Percentiles rank a stretch among this genome's conserved stretches.
These are phyloP conservation scores for Ispidina picta DNA, from an alignment of 2,797 vertebrate species.

Conservation along the genomic window DNA sequence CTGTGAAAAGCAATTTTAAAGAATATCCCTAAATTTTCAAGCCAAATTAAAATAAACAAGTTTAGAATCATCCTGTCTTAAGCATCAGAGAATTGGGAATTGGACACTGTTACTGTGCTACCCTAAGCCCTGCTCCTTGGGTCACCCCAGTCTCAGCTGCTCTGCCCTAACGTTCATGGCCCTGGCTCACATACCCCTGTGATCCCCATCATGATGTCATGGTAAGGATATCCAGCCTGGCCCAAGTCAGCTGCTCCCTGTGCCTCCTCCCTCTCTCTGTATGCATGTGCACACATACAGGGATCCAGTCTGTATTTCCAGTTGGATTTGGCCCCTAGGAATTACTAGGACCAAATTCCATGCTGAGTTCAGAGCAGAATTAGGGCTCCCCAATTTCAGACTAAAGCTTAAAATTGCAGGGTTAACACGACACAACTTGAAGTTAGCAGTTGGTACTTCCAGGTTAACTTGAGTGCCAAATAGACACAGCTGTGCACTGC, in stretches of 20 bases:
- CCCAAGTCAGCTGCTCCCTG: background rate
- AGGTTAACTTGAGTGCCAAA: background rate
- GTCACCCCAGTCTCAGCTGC: background rate
- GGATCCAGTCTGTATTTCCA: background rate
- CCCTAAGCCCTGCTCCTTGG: background rate
- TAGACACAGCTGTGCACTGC: background rate
- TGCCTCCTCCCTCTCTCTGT: background rate
- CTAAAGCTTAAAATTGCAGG: background rate
- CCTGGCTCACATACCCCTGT: background rate
- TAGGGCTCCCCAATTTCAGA: background rate
- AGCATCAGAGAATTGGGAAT: background rate
- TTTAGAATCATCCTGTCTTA: background rate
- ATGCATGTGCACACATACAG: background rate
- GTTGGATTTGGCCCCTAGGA: background rate
- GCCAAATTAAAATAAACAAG: background rate
- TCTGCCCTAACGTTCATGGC: background rate
- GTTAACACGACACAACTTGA: background rate
- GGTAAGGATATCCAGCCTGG: background rate
- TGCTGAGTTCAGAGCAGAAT: background rate
- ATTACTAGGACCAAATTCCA: background rate
- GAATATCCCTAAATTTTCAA: background rate
- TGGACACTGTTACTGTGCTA: background rate
- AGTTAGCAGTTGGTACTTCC: background rate
- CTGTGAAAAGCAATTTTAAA: background rate
- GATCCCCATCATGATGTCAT: background rate